These are phyloP conservation scores for Limenitis camilla DNA, from an alignment of 2,888 invertebrate species.

Conservation along the genomic window DNA sequence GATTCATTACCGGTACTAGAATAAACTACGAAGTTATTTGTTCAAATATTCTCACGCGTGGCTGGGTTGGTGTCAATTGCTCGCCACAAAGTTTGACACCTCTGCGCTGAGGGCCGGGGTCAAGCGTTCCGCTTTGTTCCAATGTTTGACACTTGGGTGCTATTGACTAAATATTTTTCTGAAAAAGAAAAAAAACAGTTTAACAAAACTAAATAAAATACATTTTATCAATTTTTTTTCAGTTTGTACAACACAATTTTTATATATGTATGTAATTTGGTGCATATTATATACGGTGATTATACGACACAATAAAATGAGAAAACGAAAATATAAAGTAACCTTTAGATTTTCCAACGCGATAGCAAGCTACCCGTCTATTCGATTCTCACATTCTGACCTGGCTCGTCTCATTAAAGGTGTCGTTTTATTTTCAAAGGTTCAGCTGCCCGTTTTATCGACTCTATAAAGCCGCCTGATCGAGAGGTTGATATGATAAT, in stretches of 20 bases:
- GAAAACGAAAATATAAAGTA: conserved; percentile 34
- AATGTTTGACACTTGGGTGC: conserved; percentile 50
- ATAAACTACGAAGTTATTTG: conserved; percentile 65
- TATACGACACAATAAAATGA: conserved; percentile 10
- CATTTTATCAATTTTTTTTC: conserved; percentile 6
- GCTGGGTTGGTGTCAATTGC: conserved; percentile 58
- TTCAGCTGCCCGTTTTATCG: conserved; percentile 61
- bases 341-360: conserved; percentile 44
- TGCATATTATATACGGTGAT: too few relatives aligned
- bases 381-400: conserved; percentile 50
- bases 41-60: conserved; percentile 71
- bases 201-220: neutral
- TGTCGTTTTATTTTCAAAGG: conserved; percentile 54
- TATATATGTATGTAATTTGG: too few relatives aligned
- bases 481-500: conserved; percentile 59
- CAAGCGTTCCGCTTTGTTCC: conserved; percentile 55
- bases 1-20: conserved; percentile 68
- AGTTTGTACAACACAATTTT: too few relatives aligned
- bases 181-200: neutral
- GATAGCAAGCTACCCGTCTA: conserved; percentile 42
- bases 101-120: conserved; percentile 43
- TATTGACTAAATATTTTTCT: conserved; percentile 10
- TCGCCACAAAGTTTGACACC: conserved; percentile 63
- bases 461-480: conserved; percentile 54
- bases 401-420: conserved; percentile 57